Evolutionary conservation across 1,140 invertebrate species (phyloP), one percentile per base, ranked within the genome.

Genomic region (Apocrypta bakeri): DNA sequence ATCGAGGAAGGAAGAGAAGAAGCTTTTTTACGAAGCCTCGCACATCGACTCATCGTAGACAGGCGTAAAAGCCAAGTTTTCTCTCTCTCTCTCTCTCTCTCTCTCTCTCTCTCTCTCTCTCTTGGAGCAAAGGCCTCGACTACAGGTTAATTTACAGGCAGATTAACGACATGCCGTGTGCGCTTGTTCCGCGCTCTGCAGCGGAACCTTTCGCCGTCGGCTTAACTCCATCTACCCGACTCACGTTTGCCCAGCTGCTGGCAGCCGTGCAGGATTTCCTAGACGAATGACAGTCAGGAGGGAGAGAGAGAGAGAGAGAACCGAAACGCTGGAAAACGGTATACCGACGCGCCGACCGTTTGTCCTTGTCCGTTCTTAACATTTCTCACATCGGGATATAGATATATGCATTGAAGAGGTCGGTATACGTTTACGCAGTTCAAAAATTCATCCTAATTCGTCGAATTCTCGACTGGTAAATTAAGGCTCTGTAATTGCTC

Each of bases 61-160:
- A 11, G 25, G 25, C 64, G 25, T 66, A 66, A 66, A 66, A 66
- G n/a, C n/a, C 9, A 27, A 66, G 64, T 31, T 68, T 68, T 68
- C 66, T 63, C 24, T 63, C 61, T 25, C 21, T 63, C 40, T 4
- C 37, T 7, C 56, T 7, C 56, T 7, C 56, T 7, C 4, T 63
- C 12, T 14, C 56, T 63, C 66, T 37, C 27, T 37, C 68, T 37
- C 9, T 11, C 9, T 37, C 33, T 37, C 33, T 37, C 9, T 9
- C 9, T 9, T 2, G 33, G 9, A 9, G 33, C 33, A 31, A 29
- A 25, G 25, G 64, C 64, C 68, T 25, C 3, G 3, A 25, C 24
- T 73, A 73, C 71, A 42, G 71, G 24, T 61, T 75, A 56, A 75
- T 75, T 75, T 75, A 61, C 73, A 75, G 42, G 73, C 73, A 75